These are phyloP conservation scores for Leptoteleia sp. DNA, from an alignment of 1,140 invertebrate species.

Conservation along the genomic window DNA sequence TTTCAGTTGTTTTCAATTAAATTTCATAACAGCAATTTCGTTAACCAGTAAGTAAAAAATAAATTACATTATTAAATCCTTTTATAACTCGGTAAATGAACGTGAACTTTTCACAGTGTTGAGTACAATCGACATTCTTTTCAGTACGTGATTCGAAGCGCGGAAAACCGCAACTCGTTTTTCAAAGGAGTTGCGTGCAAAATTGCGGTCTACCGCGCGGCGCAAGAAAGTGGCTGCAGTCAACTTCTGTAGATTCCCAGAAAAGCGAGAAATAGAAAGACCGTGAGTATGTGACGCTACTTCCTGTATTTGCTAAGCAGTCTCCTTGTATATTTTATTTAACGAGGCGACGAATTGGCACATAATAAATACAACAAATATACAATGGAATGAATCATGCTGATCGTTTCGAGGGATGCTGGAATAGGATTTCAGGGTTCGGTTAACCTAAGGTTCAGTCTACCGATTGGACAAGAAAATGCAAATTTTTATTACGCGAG, in stretches of 20 bases:
- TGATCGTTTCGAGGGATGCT: neutral
- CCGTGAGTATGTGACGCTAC: conserved; percentile 25
- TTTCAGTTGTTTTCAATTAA: too few relatives aligned
- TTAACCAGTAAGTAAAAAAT: too few relatives aligned
- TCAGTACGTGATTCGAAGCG: conserved; percentile 5
- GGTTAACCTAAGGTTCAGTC: neutral
- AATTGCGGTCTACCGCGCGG: neutral
- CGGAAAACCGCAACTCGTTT: conserved; percentile 3
- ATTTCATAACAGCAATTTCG: too few relatives aligned
- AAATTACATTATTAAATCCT: neutral
- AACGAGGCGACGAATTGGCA: conserved; percentile 35
- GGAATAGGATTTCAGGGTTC: neutral
- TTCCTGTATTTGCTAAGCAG: conserved; percentile 15
- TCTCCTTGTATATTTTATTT: neutral
- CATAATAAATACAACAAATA: conserved; percentile 38
- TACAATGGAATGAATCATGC: conserved; percentile 8
- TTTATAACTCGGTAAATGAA: neutral
- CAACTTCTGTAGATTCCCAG: conserved; percentile 28
- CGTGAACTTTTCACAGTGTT: conserved; percentile 6
- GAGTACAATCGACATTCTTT: neutral
- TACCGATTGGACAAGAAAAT: neutral
- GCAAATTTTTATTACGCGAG: neutral
- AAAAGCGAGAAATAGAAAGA: conserved; percentile 15
- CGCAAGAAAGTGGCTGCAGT: conserved; percentile 3
- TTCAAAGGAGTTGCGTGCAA: conserved; percentile 3